Base-by-base conservation (phyloP, 2,797 vertebrate species). In the Rhinoraja longicauda region DNA sequence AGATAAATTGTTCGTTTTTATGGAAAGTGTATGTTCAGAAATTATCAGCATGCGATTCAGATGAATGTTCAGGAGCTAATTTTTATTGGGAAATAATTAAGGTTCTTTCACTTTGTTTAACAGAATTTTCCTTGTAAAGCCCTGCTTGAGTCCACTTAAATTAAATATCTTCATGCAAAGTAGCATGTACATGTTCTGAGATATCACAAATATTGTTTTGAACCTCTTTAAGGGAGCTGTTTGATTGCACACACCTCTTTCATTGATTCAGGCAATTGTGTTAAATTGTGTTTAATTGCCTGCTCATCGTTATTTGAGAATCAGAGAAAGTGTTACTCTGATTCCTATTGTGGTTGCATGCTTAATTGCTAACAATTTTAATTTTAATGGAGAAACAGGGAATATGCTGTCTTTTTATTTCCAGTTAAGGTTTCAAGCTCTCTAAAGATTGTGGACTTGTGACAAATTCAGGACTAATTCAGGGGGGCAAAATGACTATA, bases 61-160 rank as follows among this genome's bases (percentile, higher is more conserved):
- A 82, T 26, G 4, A 82, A 57, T 17, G 1, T 64, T 1, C 62
- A 86, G 32, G 29, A 32, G 59, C 13, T 57, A 86, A 86, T 6
- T 64, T 86, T 86, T 64, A 86, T 8, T 32, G 15, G 82, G 59
- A 17, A 86, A 64, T 62, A 32, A 62, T 70, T 70, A 29, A 86
- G 29, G 59, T 32, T 86, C 57, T 64, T 62, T 17, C 82, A 86
- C 59, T 59, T 86, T 32, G 57, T 86, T 86, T 64, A 62, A 86
- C 62, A 62, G 82, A 86, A 86, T 64, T 86, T 86, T 86, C 82
- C 82, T 32, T 86, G 57, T n/a, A 86, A 7, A 86, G 13, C 29
- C 59, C 59, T 86, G 82, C 62, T 86, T 86, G 57, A 86, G 82
- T 64, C 59, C 59, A 62, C 19, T 86, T 86, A 86, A 86, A 57